phyloP scores from a whole-genome alignment of 2,888 invertebrate species.

The Tiliacea aurago region DNA sequence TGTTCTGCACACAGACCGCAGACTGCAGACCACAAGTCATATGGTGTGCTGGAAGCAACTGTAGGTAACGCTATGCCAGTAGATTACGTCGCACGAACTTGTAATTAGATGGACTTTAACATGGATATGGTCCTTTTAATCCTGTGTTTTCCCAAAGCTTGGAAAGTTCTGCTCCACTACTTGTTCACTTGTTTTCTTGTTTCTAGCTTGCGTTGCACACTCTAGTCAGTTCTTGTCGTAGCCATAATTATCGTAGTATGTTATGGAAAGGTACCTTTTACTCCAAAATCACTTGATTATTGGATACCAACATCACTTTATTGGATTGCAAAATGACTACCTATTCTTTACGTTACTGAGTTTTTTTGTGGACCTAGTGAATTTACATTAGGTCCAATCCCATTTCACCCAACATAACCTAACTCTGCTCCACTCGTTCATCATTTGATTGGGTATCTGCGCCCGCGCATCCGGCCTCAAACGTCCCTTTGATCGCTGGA shows the following conservation, averaged over 20 bases:
- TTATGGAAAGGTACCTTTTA: not conserved
- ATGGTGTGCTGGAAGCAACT: slow-evolving; percentile 18
- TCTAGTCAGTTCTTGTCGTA: not conserved
- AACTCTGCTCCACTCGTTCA: slow-evolving; percentile 37
- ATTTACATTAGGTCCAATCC: not conserved
- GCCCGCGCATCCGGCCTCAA: slow-evolving; percentile 63
- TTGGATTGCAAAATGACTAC: not conserved
- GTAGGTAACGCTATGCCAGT: slow-evolving; percentile 28
- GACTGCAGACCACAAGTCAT: slow-evolving; percentile 49
- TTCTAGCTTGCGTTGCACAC: not conserved
- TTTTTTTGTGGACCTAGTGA: not conserved
- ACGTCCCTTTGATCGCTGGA: slow-evolving; percentile 71
- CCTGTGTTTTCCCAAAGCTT: too few relatives aligned
- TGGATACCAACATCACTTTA: not conserved
- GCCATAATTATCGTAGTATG: not conserved
- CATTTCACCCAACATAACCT: slow-evolving; percentile 44
- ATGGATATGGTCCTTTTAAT: not conserved
- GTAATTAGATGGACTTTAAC: not conserved
- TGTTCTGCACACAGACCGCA: slow-evolving; percentile 38
- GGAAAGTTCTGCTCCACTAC: not conserved
- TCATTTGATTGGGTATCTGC: slow-evolving; percentile 60
- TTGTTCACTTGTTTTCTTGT: too few relatives aligned
- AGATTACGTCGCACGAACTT: slow-evolving; percentile 3
- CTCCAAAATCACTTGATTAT: not conserved
- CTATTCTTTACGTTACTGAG: too few relatives aligned